Evolutionary conservation across 1,140 invertebrate species (phyloP), one percentile per base, ranked within the genome.

Genomic region (Drosophila parabipectinata): DNA sequence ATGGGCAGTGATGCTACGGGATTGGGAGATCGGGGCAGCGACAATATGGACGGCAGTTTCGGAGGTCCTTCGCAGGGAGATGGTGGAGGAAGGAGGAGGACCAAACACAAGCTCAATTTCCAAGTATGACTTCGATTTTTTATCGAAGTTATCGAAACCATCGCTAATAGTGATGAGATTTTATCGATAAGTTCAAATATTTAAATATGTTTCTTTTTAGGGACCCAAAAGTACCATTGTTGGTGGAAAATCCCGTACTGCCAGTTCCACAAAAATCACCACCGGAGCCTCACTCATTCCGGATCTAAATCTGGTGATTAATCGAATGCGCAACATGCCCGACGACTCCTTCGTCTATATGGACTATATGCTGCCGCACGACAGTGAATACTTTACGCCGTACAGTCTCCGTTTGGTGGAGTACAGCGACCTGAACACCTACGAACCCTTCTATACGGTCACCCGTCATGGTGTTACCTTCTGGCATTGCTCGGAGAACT

Each of bases 401-500:
- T 96, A 96, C 79, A 94, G 92, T 66, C 90, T 95, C 34, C 94
- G 92, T 58, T 92, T 95, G 15, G 95, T 96, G 2, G 91, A 93
- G 1, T 96, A 94, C 71, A 92, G 94, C 45, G 89, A 95, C 48
- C 91, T 95, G n/a, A 69, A 90, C 37, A 93, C 94, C 41, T 93
- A 93, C 68, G 92, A 90, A 5, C 93, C 94, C 56, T 96, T 94
- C 75, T 93, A 95, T 59, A 96, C 95, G 5, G 95, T 96, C 45
- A 95, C 95, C 71, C 79, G 92, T 0, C 93, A 93, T 74, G 96
- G 95, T 7, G 95, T 96, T 1, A 94, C 95, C n/a, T 94, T 95
- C 78, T 95, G 94, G 84, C 93, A 90, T 45, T 83, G 93, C 0
- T 93, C 92, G 41, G 95, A 95, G 84, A 94, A 95, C 87, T 93